Percentiles rank a stretch among this genome's conserved stretches.
Conservation (phyloP, 2,888 invertebrate species). For the Colletes collaris region DNA sequence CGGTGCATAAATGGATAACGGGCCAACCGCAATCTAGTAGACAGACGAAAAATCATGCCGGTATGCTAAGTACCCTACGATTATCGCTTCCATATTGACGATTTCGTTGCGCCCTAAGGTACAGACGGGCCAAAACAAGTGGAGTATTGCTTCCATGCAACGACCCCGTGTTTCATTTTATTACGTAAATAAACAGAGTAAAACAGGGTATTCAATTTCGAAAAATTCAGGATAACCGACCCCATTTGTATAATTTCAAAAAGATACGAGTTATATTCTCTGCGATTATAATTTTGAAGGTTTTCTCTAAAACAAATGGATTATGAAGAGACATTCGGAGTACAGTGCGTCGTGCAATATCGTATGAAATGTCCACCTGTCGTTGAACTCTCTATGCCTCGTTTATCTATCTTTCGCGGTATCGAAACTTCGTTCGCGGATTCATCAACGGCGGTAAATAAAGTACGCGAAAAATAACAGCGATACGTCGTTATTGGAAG, state of each 20-base stretch:
- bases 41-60: constrained; percentile 39
- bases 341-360: too few relatives aligned
- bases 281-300: too few relatives aligned
- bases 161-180: too few relatives aligned
- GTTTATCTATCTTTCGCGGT: neutral
- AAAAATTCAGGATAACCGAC: too few relatives aligned
- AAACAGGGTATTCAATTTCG: too few relatives aligned
- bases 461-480: constrained; percentile 15
- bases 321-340: too few relatives aligned
- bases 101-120: neutral
- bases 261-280: too few relatives aligned
- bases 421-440: neutral
- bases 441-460: neutral
- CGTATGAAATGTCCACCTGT: neutral
- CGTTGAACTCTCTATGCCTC: neutral
- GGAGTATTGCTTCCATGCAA: too few relatives aligned
- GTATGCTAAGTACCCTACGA: constrained; percentile 1
- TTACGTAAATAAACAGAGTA: too few relatives aligned
- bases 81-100: neutral
- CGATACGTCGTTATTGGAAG: constrained; percentile 25
- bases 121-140: too few relatives aligned
- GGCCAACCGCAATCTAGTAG: constrained; percentile 38
- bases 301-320: too few relatives aligned
- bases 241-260: too few relatives aligned
- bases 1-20: constrained; percentile 51